A percentile compares a stretch with the other conserved stretches of the same genome.
Conservation (phyloP, 2,888 invertebrate genomes). For the Tridacna crocea region DNA sequence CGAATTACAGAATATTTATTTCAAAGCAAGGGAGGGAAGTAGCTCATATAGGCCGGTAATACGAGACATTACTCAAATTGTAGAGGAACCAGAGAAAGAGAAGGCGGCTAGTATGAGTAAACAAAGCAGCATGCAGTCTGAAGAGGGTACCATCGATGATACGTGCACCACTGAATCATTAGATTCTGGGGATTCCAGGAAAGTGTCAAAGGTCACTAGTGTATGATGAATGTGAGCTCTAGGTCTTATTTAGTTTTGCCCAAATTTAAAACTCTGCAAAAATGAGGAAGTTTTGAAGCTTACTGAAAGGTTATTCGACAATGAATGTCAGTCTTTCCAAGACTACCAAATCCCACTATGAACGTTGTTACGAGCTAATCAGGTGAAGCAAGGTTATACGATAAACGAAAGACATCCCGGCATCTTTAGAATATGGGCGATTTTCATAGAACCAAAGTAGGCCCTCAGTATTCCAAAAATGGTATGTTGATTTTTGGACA, state of each 20-base stretch:
- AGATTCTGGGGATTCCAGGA: conserved; percentile 68
- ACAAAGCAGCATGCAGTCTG: conserved; percentile 65
- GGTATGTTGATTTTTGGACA: too few relatives aligned
- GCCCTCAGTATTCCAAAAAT: too few relatives aligned
- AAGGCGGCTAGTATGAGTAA: conserved; percentile 61
- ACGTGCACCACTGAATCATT: conserved; percentile 62
- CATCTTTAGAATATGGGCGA: too few relatives aligned
- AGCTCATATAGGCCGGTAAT: conserved; percentile 51
- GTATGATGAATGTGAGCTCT: conserved; percentile 53
- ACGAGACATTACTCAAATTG: conserved; percentile 59
- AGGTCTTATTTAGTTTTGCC: background rate
- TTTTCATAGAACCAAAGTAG: too few relatives aligned
- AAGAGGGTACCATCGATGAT: conserved; percentile 62
- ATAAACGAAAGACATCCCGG: too few relatives aligned
- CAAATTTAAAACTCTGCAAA: too few relatives aligned
- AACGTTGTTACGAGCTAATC: too few relatives aligned
- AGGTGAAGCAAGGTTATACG: too few relatives aligned
- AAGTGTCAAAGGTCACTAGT: conserved; percentile 68
- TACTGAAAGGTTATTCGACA: too few relatives aligned
- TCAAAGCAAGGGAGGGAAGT: conserved; percentile 45
- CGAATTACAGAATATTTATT: conserved; percentile 51
- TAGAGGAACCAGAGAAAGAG: conserved; percentile 59
- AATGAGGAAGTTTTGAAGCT: too few relatives aligned
- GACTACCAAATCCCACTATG: too few relatives aligned
- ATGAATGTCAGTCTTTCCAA: too few relatives aligned